phyloP scores from a whole-genome alignment of 2,113 vertebrate species.

The Ursus arctos region DNA sequence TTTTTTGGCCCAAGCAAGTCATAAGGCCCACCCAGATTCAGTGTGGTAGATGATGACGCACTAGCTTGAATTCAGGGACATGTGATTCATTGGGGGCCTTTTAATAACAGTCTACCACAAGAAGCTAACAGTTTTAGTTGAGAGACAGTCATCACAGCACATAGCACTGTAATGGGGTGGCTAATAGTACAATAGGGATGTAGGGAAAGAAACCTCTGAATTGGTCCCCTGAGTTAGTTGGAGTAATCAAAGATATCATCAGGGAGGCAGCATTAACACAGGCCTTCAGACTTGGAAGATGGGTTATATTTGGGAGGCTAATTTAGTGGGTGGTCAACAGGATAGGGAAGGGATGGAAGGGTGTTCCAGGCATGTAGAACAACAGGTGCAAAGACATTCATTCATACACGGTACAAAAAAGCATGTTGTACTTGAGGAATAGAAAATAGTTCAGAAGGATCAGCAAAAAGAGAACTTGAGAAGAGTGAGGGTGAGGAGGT shows the following conservation, averaged over 20 bases:
- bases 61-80: background rate
- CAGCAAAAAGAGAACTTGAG: background rate
- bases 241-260: background rate
- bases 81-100: background rate
- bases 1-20: background rate
- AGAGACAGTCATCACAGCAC: background rate
- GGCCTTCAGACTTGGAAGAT: background rate
- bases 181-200: background rate
- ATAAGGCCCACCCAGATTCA: background rate
- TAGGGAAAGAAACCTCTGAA: background rate
- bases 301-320: background rate
- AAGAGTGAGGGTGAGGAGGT: background rate
- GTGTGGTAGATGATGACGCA: background rate
- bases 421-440: background rate
- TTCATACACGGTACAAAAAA: background rate
- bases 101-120: background rate
- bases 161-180: background rate
- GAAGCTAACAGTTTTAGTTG: background rate
- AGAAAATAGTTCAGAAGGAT: background rate
- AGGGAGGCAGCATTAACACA: background rate
- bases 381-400: background rate
- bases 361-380: background rate
- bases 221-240: background rate
- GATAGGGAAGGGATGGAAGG: background rate
- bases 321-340: background rate